Base-by-base conservation (phyloP, 2,888 invertebrate genomes). In the Parelbella ahira region DNA sequence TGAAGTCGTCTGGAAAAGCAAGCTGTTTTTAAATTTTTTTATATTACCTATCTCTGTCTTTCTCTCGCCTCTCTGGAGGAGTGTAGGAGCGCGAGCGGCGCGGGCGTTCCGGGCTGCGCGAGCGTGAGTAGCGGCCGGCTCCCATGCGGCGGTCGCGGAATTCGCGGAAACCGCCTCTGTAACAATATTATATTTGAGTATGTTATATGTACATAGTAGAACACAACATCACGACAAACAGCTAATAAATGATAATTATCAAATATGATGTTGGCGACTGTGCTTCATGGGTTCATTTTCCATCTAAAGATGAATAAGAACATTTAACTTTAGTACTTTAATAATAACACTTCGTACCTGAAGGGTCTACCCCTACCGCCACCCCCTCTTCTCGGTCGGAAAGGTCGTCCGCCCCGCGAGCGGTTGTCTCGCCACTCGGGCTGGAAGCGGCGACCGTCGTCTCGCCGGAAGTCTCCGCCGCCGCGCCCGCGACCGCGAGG, bases 101-200 rank as follows among this genome's bases (percentile, higher is more conserved):
- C 24, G 77, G 59, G 28, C 82, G 58, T 44, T 86, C 87, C 5
- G 89, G 89, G 52, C 89, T 89, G 24, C 93, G 88, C 37, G 93
- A 93, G 51, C 88, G 76, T 9, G 88, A 84, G 62, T 86, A 86
- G 4, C 87, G 68, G 0, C 73, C 66, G 39, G 90, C 91, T 12
- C 39, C 39, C n/a, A n/a, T n/a, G 3, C 39, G 30, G 2, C 92
- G 76, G 59, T 92, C 92, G 44, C 93, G 89, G 74, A 92, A 92
- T 64, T 93, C 92, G 18, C 93, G 89, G 73, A 90, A 92, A 2
- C 84, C 86, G n/a, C 87, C 82, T 30, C 74, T 58, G 50, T 7
- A 19, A n/a, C n/a, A n/a, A n/a, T n/a, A n/a, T n/a, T n/a, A n/a
- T n/a, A n/a, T n/a, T n/a, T n/a, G n/a, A n/a, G n/a, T n/a, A n/a